These are phyloP conservation scores for Proteles cristata DNA, from an alignment of 2,113 vertebrate species.

Conservation along the genomic window DNA sequence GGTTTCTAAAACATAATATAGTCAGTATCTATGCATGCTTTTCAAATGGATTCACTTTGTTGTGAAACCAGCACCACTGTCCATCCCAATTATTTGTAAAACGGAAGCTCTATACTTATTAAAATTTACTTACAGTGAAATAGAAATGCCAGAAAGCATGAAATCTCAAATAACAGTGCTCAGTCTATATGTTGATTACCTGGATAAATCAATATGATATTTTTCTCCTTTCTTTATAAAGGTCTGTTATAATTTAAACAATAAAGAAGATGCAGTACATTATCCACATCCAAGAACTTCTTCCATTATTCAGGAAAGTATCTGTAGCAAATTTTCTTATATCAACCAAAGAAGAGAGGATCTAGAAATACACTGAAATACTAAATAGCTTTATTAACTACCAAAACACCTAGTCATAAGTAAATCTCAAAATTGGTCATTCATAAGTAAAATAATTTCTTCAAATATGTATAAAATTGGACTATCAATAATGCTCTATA, in stretches of 20 bases:
- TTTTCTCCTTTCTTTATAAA: background rate
- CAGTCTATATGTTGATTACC: background rate
- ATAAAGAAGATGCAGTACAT: background rate
- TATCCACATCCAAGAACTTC: background rate
- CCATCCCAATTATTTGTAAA: background rate
- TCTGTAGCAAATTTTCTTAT: background rate
- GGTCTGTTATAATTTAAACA: background rate
- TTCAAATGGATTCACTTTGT: background rate
- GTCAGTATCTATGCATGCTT: background rate
- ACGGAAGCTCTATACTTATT: background rate
- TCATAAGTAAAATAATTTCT: background rate
- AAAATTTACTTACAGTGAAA: background rate
- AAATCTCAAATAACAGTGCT: background rate
- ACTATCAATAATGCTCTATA: background rate
- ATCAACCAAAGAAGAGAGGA: background rate
- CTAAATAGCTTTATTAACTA: background rate
- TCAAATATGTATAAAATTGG: background rate
- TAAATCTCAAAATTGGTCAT: background rate
- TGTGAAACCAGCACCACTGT: background rate
- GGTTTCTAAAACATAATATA: background rate
- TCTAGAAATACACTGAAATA: background rate
- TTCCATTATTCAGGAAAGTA: background rate
- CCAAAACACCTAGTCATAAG: background rate
- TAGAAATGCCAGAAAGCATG: background rate
- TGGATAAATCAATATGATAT: background rate